Evolutionary conservation across 2,113 vertebrate species (phyloP).

Genomic region (Syngnathus typhle): DNA sequence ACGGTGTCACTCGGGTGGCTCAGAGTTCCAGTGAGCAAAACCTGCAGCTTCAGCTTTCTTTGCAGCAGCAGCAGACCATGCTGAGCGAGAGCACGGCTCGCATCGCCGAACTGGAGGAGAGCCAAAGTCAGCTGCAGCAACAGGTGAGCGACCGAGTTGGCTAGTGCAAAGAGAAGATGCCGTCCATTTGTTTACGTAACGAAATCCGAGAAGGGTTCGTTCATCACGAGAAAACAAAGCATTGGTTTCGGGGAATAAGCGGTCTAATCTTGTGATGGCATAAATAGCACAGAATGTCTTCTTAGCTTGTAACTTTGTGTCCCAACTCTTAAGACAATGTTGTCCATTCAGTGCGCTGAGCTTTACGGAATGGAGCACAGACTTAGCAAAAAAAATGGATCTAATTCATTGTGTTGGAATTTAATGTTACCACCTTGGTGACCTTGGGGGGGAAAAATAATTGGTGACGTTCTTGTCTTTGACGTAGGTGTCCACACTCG

Average conservation of each 20-base stretch:
- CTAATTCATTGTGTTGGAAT: too few relatives aligned
- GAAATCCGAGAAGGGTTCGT: not conserved
- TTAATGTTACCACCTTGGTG: too few relatives aligned
- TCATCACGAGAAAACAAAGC: not conserved
- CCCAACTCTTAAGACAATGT: conserved; percentile 18
- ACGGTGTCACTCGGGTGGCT: conserved; percentile 67
- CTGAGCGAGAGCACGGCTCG: conserved; percentile 81
- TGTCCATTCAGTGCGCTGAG: conserved; percentile 16
- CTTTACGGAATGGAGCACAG: not conserved
- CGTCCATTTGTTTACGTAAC: too few relatives aligned
- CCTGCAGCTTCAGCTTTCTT: conserved; percentile 77
- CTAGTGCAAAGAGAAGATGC: not conserved
- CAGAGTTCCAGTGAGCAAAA: conserved; percentile 78
- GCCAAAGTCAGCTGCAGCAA: conserved; percentile 79
- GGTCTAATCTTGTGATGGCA: conserved; percentile 21
- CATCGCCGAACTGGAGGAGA: conserved; percentile 85
- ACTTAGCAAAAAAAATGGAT: not conserved
- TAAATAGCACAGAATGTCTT: conserved; percentile 10
- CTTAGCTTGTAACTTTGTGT: conserved; percentile 12
- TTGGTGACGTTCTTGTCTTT: not conserved
- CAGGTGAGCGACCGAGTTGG: conserved; percentile 65
- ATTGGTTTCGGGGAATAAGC: not conserved
- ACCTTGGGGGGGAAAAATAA: too few relatives aligned
- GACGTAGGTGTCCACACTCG: conserved; percentile 78
- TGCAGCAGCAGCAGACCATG: conserved; percentile 87